These are phyloP conservation scores for Smutsia temminckii DNA, from an alignment of 2,797 vertebrate species.

Conservation along the genomic window DNA sequence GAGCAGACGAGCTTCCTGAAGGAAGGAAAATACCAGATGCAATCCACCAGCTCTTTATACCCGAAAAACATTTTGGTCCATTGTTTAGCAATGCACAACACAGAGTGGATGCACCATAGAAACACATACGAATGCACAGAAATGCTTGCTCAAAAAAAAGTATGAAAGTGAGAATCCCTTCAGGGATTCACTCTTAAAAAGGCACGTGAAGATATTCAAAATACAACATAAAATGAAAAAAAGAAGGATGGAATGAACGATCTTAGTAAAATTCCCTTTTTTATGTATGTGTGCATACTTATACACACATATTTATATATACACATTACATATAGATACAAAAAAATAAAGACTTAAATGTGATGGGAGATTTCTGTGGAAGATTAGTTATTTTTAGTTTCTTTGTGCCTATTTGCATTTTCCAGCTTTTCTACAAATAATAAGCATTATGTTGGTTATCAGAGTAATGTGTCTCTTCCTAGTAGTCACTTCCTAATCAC, in stretches of 20 bases:
- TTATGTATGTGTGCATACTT: not conserved
- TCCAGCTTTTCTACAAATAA: not conserved
- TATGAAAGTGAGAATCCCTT: not conserved
- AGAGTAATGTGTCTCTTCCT: not conserved
- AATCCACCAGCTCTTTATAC: not conserved
- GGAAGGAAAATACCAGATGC: slow-evolving; percentile 40
- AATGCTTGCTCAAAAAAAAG: not conserved
- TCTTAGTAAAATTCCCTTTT: not conserved
- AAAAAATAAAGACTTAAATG: not conserved
- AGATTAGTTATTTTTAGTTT: not conserved
- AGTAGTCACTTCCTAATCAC: not conserved
- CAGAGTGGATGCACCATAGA: not conserved
- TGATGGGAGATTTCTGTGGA: not conserved
- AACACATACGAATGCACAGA: not conserved
- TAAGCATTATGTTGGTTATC: not conserved
- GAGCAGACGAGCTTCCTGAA: slow-evolving; percentile 44
- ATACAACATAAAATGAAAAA: not conserved
- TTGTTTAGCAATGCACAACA: not conserved
- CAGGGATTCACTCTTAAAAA: not conserved
- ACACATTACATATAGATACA: not conserved
- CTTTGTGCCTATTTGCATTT: not conserved
- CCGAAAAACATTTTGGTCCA: slow-evolving; percentile 11
- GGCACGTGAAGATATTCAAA: not conserved
- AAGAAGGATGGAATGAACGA: not conserved
- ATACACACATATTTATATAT: not conserved